Evolutionary conservation across 2,797 vertebrate species (phyloP).

Genomic region (Caiman crocodilus): DNA sequence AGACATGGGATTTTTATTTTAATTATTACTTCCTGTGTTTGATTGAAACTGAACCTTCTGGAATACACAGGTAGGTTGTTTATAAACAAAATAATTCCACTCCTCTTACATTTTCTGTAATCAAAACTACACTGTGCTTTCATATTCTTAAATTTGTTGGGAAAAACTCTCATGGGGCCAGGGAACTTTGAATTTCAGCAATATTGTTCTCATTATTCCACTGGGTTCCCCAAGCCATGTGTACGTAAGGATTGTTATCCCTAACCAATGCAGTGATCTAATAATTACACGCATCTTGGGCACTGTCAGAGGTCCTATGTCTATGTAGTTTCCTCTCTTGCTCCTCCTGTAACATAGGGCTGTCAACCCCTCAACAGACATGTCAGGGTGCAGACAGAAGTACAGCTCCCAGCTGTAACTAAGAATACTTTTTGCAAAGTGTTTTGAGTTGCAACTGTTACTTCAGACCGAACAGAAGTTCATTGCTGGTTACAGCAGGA

Average conservation of each 20-base stretch:
- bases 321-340: not conserved
- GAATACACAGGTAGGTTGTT: constrained; percentile 24
- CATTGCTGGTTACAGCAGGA: too few species aligned
- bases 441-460: too few species aligned
- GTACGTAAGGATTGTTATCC: not conserved
- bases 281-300: not conserved
- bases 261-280: not conserved
- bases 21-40: constrained; percentile 48
- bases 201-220: constrained; percentile 23
- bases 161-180: constrained; percentile 23
- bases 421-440: too few species aligned
- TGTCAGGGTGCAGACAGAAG: too few species aligned
- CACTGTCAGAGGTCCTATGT: not conserved
- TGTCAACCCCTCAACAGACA: too few species aligned
- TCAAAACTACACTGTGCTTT: constrained; percentile 68
- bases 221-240: not conserved
- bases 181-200: constrained; percentile 4
- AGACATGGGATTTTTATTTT: constrained; percentile 48
- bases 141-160: constrained; percentile 33
- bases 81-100: constrained; percentile 48
- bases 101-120: constrained; percentile 48
- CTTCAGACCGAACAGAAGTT: too few species aligned
- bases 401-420: too few species aligned
- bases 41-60: not conserved
- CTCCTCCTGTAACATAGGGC: not conserved